Conservation (phyloP, 2,113 vertebrate species). For the Entosphenus tridentatus region DNA sequence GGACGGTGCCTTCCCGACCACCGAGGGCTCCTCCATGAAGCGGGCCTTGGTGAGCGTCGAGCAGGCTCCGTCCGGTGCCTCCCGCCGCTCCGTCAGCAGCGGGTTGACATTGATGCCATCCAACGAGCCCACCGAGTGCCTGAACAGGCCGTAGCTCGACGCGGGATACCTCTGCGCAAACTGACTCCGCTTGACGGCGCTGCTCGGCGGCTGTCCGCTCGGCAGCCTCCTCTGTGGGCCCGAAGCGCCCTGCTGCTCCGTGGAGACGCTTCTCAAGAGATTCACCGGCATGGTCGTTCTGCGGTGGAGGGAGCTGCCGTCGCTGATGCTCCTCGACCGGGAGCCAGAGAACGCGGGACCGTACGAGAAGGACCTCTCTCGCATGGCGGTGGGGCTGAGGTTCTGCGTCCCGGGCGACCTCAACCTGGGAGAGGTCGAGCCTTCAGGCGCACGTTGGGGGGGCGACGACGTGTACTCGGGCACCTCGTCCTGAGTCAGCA, state of each 20-base stretch:
- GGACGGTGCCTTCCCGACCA: no score
- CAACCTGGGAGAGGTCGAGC: not conserved
- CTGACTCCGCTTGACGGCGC: no score
- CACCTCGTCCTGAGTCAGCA: not conserved
- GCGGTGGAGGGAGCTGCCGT: not conserved
- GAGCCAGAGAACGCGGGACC: not conserved
- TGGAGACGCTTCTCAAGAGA: not conserved
- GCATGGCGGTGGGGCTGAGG: no score
- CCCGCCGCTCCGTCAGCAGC: conserved; percentile 41
- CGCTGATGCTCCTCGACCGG: not conserved
- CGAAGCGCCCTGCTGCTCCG: not conserved
- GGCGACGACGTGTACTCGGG: not conserved
- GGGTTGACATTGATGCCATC: conserved; percentile 15
- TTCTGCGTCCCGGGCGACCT: no score
- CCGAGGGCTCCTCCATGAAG: conserved; percentile 25
- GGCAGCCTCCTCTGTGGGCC: no score
- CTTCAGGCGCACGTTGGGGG: not conserved
- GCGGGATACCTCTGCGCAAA: no score
- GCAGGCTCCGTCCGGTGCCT: conserved; percentile 65
- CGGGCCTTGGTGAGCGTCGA: conserved; percentile 25
- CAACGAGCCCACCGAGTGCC: no score
- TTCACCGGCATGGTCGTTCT: not conserved
- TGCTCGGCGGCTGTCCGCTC: no score
- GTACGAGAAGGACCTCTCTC: no score
- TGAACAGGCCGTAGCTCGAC: no score